phyloP scores from a whole-genome alignment of 2,113 vertebrate species.

The Siphamia tubifer region DNA sequence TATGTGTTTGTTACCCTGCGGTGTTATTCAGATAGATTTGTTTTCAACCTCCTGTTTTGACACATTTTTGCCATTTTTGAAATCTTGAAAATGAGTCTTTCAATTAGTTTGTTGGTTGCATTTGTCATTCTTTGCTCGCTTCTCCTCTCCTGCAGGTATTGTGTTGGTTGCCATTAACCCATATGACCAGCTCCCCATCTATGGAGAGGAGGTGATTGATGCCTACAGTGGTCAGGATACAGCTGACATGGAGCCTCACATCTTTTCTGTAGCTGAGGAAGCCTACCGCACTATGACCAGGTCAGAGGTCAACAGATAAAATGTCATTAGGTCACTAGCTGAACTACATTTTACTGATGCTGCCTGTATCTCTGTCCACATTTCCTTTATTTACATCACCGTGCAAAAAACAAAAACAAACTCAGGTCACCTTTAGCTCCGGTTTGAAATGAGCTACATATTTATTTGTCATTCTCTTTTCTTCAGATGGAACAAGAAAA shows the following conservation, averaged over 20 bases:
- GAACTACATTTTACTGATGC: background rate
- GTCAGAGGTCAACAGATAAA: constrained; percentile 48
- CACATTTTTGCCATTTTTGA: too few relatives aligned
- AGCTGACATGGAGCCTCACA: constrained; percentile 83
- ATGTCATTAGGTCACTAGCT: too few relatives aligned
- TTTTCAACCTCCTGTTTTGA: too few relatives aligned
- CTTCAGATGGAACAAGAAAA: too few relatives aligned
- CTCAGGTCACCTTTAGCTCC: too few relatives aligned
- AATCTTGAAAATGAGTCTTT: too few relatives aligned
- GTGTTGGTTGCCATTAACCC: constrained; percentile 83
- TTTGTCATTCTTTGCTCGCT: background rate
- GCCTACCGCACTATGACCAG: constrained; percentile 82
- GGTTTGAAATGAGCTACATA: too few relatives aligned
- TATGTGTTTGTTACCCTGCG: too few relatives aligned
- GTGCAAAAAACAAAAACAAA: too few relatives aligned
- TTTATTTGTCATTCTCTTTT: too few relatives aligned
- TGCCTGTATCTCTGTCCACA: background rate
- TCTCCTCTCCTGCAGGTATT: constrained; percentile 69
- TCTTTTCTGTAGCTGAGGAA: constrained; percentile 83
- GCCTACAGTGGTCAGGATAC: constrained; percentile 83
- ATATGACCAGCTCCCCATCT: constrained; percentile 81
- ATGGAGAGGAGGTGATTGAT: constrained; percentile 83
- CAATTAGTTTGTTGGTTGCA: background rate
- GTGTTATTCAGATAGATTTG: too few relatives aligned
- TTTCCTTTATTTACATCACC: too few relatives aligned